Conservation (phyloP, 2,888 invertebrate genomes). For the Pseudococcus viburni region DNA sequence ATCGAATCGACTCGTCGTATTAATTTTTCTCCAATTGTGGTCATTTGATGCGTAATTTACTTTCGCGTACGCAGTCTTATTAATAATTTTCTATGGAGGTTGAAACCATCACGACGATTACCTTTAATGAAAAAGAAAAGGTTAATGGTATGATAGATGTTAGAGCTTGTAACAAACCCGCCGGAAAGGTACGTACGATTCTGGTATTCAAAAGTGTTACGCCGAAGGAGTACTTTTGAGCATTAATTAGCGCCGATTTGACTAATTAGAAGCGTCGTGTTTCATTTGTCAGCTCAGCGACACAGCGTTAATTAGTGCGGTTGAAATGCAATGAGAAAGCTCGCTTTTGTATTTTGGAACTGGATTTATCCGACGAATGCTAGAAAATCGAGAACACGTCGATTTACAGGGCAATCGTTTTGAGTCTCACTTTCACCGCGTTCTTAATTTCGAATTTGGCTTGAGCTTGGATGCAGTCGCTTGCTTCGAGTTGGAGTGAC, state of each 20-base stretch:
- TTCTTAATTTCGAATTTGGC: constrained; percentile 10
- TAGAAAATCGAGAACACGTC: not conserved
- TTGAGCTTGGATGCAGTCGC: constrained; percentile 44
- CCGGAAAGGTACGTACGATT: constrained; percentile 75
- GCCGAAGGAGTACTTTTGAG: not conserved
- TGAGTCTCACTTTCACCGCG: not conserved
- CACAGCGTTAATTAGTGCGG: not conserved
- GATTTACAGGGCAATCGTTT: not conserved
- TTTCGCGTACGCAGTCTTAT: not conserved
- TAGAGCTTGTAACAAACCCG: constrained; percentile 80
- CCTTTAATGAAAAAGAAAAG: constrained; percentile 59
- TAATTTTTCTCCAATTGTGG: not conserved
- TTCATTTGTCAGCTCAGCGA: not conserved
- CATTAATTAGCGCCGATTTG: constrained; percentile 15
- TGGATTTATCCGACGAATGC: not conserved
- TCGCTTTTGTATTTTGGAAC: not conserved
- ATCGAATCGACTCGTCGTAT: not conserved
- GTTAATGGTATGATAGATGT: constrained; percentile 73
- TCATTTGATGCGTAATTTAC: not conserved
- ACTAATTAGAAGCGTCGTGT: constrained; percentile 40
- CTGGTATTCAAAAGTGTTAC: constrained; percentile 8
- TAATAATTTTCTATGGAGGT: constrained; percentile 54
- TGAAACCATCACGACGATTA: constrained; percentile 37
- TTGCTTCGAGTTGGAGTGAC: not conserved
- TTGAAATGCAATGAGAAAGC: not conserved